Conservation (phyloP, 2,888 invertebrate genomes). For the Orthosia gothica region DNA sequence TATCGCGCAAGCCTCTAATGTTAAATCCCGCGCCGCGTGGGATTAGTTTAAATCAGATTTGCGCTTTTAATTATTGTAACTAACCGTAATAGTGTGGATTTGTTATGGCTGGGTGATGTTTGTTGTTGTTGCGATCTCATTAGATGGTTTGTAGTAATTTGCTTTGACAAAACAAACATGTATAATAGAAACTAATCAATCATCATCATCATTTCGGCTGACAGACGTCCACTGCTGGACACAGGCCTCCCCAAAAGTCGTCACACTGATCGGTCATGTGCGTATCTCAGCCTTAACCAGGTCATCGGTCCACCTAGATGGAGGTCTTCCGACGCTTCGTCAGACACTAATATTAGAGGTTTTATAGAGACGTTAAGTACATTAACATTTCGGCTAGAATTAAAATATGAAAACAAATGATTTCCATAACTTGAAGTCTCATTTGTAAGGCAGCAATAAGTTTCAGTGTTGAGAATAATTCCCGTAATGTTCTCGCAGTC, state of each 20-base stretch:
- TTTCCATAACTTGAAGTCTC: conserved; percentile 28
- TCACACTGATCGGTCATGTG: too few species aligned
- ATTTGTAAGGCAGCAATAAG: conserved; percentile 58
- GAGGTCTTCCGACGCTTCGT: too few species aligned
- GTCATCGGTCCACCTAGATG: too few species aligned
- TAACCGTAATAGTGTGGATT: conserved; percentile 54
- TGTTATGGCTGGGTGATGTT: conserved; percentile 43
- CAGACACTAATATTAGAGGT: too few species aligned
- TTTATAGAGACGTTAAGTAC: neutral
- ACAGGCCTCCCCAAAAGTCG: too few species aligned
- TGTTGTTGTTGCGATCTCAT: conserved; percentile 49
- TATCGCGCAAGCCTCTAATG: conserved; percentile 54
- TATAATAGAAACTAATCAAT: neutral
- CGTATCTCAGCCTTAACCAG: too few species aligned
- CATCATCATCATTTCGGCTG: too few species aligned
- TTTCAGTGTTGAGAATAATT: conserved; percentile 75
- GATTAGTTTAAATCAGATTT: conserved; percentile 66
- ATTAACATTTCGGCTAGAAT: neutral
- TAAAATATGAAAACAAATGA: neutral
- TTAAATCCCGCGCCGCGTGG: conserved; percentile 42
- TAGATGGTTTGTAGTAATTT: conserved; percentile 32
- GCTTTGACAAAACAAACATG: conserved; percentile 26
- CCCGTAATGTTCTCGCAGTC: conserved; percentile 78
- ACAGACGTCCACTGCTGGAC: too few species aligned
- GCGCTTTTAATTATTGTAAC: conserved; percentile 61